A percentile compares a stretch with the other conserved stretches of the same genome.
These are phyloP conservation scores for Drosophila subsilvestris DNA, from an alignment of 2,888 invertebrate species.

Conservation along the genomic window DNA sequence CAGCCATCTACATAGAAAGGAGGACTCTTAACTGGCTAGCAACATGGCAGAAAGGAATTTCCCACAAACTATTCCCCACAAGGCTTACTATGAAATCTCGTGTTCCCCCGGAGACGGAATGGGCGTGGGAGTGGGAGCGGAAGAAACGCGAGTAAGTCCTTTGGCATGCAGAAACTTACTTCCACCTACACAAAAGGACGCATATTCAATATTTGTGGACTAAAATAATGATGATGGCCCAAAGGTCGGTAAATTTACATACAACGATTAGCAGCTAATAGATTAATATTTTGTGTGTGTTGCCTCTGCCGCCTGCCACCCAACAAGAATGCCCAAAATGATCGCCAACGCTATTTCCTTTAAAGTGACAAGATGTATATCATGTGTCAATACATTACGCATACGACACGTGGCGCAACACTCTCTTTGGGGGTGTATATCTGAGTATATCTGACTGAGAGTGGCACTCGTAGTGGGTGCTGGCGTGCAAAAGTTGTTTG, in stretches of 20 bases:
- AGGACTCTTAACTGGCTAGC: conserved; percentile 34
- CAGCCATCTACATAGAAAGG: conserved; percentile 6
- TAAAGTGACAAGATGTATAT: conserved; percentile 48
- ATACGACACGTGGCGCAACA: conserved; percentile 48
- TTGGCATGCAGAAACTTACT: conserved; percentile 27
- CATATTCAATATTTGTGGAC: conserved; percentile 64
- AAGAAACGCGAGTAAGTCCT: conserved; percentile 4
- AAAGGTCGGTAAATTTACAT: conserved; percentile 66
- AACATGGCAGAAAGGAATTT: conserved; percentile 17
- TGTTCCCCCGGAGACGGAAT: background rate
- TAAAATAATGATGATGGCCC: conserved; percentile 49
- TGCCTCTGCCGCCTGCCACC: conserved; percentile 24
- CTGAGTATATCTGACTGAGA: conserved; percentile 31
- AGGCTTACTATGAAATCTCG: background rate
- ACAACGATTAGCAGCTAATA: conserved; percentile 77
- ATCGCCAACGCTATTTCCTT: conserved; percentile 8
- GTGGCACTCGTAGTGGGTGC: conserved; percentile 46
- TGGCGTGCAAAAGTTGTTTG: conserved; percentile 53
- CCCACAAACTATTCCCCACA: background rate
- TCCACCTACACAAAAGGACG: conserved; percentile 33
- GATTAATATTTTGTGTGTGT: conserved; percentile 68
- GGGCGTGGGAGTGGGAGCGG: background rate
- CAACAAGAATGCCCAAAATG: conserved; percentile 16
- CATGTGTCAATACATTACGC: conserved; percentile 54
- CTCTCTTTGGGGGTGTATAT: background rate